Percentiles rank a stretch among this genome's conserved stretches.
Evolutionary conservation across 2,888 invertebrate genomes (phyloP).

Genomic region (Helobdella robusta): DNA sequence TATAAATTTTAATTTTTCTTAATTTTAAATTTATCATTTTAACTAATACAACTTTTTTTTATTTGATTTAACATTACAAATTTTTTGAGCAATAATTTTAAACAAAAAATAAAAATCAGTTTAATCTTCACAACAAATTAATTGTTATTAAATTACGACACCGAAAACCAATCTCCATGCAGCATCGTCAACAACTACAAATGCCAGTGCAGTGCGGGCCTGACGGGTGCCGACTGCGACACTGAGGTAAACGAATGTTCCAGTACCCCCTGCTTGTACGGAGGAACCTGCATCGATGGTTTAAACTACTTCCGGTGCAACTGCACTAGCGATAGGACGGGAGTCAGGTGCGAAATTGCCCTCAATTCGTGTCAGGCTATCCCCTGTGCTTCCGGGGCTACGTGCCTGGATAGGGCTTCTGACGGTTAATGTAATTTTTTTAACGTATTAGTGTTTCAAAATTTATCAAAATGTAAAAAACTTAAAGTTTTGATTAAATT

Average conservation of each 20-base stretch:
- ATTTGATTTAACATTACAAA: no score
- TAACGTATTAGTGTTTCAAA: no score
- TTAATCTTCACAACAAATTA: neutral
- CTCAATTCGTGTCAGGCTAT: neutral
- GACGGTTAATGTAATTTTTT: no score
- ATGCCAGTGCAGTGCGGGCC: constrained; percentile 25
- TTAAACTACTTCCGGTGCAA: constrained; percentile 38
- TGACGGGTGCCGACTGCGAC: constrained; percentile 26
- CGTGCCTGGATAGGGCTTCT: no score
- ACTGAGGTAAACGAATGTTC: constrained; percentile 30
- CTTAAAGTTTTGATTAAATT: no score
- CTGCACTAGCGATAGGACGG: neutral
- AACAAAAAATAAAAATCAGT: neutral
- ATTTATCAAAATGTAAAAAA: no score
- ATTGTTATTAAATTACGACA: neutral
- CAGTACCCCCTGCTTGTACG: constrained; percentile 29
- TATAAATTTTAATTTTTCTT: neutral
- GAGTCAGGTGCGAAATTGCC: constrained; percentile 5
- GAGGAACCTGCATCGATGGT: constrained; percentile 23
- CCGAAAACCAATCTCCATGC: neutral
- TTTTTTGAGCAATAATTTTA: neutral
- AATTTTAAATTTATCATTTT: neutral
- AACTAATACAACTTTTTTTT: no score
- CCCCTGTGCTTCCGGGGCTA: constrained; percentile 5
- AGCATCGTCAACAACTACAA: constrained; percentile 46